These are phyloP conservation scores for Tympanuchus pallidicinctus DNA, from an alignment of 2,113 vertebrate species.

Conservation along the genomic window DNA sequence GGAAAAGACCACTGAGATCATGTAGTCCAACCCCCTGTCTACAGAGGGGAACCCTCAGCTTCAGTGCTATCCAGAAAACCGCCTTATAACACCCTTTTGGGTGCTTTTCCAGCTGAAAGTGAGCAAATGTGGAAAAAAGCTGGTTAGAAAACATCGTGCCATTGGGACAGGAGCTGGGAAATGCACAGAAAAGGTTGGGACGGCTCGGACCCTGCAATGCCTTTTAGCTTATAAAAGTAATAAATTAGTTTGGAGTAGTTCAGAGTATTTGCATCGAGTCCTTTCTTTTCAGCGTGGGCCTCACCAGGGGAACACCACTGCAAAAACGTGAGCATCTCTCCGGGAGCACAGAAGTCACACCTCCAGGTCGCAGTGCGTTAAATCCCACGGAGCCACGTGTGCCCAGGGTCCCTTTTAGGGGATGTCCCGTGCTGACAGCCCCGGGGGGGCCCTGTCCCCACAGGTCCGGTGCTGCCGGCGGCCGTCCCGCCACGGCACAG, in stretches of 20 bases:
- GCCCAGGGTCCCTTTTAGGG: background rate
- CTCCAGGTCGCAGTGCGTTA: background rate
- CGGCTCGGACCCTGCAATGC: background rate
- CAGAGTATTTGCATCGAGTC: constrained; percentile 50
- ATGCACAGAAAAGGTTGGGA: background rate
- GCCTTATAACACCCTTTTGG: background rate
- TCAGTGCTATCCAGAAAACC: background rate
- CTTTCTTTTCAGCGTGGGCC: constrained; percentile 66
- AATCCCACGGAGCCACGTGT: background rate
- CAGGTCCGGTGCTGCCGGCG: constrained; percentile 29
- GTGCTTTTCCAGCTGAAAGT: background rate
- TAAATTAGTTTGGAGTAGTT: constrained; percentile 81
- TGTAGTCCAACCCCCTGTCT: background rate
- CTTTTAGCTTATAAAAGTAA: constrained; percentile 81
- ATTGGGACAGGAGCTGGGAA: background rate
- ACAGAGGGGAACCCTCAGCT: background rate
- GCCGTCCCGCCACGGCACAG: background rate
- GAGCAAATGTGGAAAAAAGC: background rate
- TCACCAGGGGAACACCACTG: background rate
- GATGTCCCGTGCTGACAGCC: background rate
- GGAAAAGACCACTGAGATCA: too few relatives aligned
- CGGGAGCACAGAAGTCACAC: constrained; percentile 9
- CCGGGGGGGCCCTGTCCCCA: background rate
- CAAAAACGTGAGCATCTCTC: constrained; percentile 38
- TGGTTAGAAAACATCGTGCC: background rate